Evolutionary conservation across 2,797 vertebrate genomes (phyloP), one percentile per base, ranked within the genome.

Genomic region (Glossophaga mutica): DNA sequence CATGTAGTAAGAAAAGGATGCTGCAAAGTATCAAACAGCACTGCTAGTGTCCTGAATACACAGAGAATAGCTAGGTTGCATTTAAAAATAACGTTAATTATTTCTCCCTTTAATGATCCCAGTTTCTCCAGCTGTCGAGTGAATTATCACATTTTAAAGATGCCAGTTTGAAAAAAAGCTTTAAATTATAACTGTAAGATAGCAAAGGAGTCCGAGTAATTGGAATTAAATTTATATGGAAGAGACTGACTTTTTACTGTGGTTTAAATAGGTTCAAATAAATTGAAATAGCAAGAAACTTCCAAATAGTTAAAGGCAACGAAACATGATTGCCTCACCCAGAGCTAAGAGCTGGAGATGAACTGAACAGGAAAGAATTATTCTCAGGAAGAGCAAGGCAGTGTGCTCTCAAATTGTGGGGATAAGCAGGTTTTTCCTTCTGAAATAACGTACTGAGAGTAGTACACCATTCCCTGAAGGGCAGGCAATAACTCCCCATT

Each of bases 191-290:
- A 93, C 81, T 89, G 96, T 77, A 90, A 98, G 93, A 98, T 98
- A 97, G 96, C 97, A 97, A 97, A 97, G 85, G 93, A 98, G 94
- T 97, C 96, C 94, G 91, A 95, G 93, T 98, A 98, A 98, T 96
- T 98, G 95, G 96, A 98, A 98, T 97, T 98, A 97, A 98, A 98
- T 98, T 98, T 97, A 97, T 97, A 96, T 52, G 81, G 88, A 95
- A 85, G 92, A 98, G 87, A 97, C 98, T 96, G 96, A 73, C 62
- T 95, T 97, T 97, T 98, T 96, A 96, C 95, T 97, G 94, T 98
- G 98, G 95, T 98, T 97, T 98, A 98, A 98, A 98, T 98, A 97
- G 68, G 32, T 95, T 98, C 94, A 97, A 97, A 97, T 97, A 97
- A 97, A 98, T 97, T 97, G 97, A 98, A 98, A 97, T 84, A 97